Evolutionary conservation across 2,797 vertebrate species (phyloP), one percentile per base, ranked within the genome.

Genomic region (Oreochromis grahami): DNA sequence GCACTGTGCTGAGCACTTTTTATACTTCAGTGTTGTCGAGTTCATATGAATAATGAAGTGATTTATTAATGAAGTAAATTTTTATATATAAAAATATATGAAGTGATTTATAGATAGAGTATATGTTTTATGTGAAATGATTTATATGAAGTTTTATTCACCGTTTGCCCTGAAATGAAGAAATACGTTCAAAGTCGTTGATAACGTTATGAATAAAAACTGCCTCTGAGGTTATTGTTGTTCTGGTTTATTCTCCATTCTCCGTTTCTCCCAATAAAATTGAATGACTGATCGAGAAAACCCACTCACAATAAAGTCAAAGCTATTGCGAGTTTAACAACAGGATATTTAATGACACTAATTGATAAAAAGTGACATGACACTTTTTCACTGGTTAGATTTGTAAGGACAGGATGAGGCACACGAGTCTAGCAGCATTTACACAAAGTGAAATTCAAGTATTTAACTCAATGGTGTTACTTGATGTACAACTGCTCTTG

Each of bases 1-100:
- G 84, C 88, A 91, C 90, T 92, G 65, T 88, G 84, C 80, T 76
- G 78, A 93, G 96, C 96, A 97, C 96, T 96, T 96, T 90, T 92
- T 91, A 90, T 93, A 94, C 83, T 78, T 91, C 96, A 97, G 96
- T 97, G 95, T 97, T 97, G 91, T 78, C 41, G 63, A 89, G 43
- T 84, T 89, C 83, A 88, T 86, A 88, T 86, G 10, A 11, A 80
- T 81, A 79, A 91, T 87, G 80, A 93, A 92, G 82, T 80, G 48
- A 92, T 87, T 84, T 68, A 86, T 65, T 26, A 12, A 88, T 84
- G 79, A 90, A 90, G 82, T 19, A n/a, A 60, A 78, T 80, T 24
- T 79, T 85, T 74, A 84, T 84, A 55, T 3, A 63, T n/a, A 63
- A n/a, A 63, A 63, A 38, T 63, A 63, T 88, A 70, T 89, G 84